A percentile compares a stretch with the other conserved stretches of the same genome.
phyloP scores from a whole-genome alignment of 2,888 invertebrate species.

The Pedicia rivosa region DNA sequence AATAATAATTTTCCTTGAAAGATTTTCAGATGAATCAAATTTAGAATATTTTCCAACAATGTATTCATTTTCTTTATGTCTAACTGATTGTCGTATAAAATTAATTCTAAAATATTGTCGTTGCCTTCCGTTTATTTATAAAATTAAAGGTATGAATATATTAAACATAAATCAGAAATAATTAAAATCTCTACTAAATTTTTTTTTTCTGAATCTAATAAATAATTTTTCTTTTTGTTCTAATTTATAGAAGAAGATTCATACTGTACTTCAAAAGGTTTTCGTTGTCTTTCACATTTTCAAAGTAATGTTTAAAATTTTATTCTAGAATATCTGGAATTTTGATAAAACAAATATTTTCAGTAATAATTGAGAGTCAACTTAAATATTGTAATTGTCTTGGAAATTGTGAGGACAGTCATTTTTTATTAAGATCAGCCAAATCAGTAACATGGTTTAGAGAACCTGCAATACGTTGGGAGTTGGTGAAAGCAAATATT shows the following conservation, averaged over 20 bases:
- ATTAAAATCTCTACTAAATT: too few relatives aligned
- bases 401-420: constrained; percentile 11
- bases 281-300: constrained; percentile 17
- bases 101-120: constrained; percentile 10
- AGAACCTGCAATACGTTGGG: constrained; percentile 19
- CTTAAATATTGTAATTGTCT: constrained; percentile 9
- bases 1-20: not conserved
- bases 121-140: constrained; percentile 13
- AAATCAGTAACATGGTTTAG: constrained; percentile 15
- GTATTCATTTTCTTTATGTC: constrained; percentile 11
- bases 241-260: constrained; percentile 2
- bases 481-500: constrained; percentile 18
- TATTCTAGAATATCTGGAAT: not conserved
- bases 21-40: constrained; percentile 12
- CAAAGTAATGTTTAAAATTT: constrained; percentile 13
- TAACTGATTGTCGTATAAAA: constrained; percentile 12
- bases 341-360: constrained; percentile 3
- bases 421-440: constrained; percentile 10
- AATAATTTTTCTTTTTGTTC: too few relatives aligned
- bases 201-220: too few relatives aligned
- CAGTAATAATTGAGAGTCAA: constrained; percentile 8
- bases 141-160: constrained; percentile 3
- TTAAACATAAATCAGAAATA: too few relatives aligned
- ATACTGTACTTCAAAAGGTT: constrained; percentile 17
- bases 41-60: constrained; percentile 11